phyloP scores from a whole-genome alignment of 2,888 invertebrate species.

The Papilio gigon region DNA sequence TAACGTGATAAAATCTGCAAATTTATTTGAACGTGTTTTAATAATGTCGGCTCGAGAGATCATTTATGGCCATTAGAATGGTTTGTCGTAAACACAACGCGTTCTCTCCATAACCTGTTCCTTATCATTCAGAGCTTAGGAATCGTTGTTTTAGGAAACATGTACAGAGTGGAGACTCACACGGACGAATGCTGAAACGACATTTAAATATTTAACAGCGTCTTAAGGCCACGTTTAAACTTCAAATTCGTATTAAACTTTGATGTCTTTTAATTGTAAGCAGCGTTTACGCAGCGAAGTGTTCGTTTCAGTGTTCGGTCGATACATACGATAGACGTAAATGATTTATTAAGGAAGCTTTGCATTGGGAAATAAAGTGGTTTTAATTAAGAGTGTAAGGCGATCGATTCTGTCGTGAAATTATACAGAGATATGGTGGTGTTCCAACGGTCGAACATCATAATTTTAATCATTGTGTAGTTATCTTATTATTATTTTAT shows the following conservation, averaged over 20 bases:
- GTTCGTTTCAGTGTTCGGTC: too few species aligned
- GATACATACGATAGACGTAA: too few species aligned
- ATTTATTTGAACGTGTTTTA: slow-evolving; percentile 35
- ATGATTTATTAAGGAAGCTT: not conserved
- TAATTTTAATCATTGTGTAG: not conserved
- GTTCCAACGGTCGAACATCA: not conserved
- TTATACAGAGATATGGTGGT: not conserved
- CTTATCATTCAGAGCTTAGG: slow-evolving; percentile 14
- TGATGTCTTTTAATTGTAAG: too few species aligned
- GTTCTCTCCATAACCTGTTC: slow-evolving; percentile 41
- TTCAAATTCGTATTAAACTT: too few species aligned
- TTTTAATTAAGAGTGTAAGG: not conserved
- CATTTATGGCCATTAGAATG: slow-evolving; percentile 19
- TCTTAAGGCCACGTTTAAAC: too few species aligned
- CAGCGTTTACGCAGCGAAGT: too few species aligned
- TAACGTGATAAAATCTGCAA: slow-evolving; percentile 27
- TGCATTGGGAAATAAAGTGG: not conserved
- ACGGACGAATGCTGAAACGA: too few species aligned
- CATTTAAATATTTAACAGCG: too few species aligned
- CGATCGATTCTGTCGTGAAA: too few species aligned
- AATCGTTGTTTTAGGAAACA: slow-evolving; percentile 8
- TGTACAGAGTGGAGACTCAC: not conserved
- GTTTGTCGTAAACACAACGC: slow-evolving; percentile 3
- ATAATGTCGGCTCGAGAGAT: slow-evolving; percentile 13
- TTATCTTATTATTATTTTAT: not conserved